Base-by-base conservation (phyloP, 2,888 invertebrate genomes). In the Hipparchia semele region DNA sequence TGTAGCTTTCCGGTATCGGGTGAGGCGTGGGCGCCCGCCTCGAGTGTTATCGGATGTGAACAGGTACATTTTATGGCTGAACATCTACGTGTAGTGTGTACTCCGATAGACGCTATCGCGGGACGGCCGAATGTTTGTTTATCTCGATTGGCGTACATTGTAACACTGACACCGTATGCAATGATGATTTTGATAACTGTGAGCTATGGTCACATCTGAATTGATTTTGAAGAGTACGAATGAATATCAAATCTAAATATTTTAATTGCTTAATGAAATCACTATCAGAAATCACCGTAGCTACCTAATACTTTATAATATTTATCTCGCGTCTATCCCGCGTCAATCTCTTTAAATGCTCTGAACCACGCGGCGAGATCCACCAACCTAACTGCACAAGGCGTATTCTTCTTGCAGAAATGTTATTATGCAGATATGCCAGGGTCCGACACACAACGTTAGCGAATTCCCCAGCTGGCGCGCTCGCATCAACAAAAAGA, bases 41-140 rank as follows among this genome's bases (percentile, higher is more conserved):
- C 45, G 65, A 62, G 69, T 76, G 73, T 75, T 75, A 76, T 76
- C 76, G 73, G 71, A 71, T 74, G 77, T 61, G 62, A 68, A 68
- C 73, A 58, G 73, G 74, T 70, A 75, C 65, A 61, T 68, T 75
- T 70, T 74, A 72, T 67, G 71, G 73, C 62, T 69, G 62, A 59
- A 67, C 73, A 67, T 77, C 75, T 69, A 73, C 72, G 73, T 73
- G 72, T 72, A 61, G 23, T 23, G 23, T 46, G 46, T 46, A 46
- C n/a, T 6, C 46, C 59, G 75, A 77, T 78, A 78, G 71, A 53
- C 46, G 66, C 58, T 70, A 73, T 71, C 64, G 49, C 64, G 13
- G 10, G 23, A 62, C 49, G 61, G 58, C 58, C 51, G 68, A 61
- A 68, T 59, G 23, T 45, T 69, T 53, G 49, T 73, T 67, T 70